A percentile compares a stretch with the other conserved stretches of the same genome.
These are phyloP conservation scores for Eupeodes corollae DNA, from an alignment of 1,140 invertebrate genomes.

Conservation along the genomic window DNA sequence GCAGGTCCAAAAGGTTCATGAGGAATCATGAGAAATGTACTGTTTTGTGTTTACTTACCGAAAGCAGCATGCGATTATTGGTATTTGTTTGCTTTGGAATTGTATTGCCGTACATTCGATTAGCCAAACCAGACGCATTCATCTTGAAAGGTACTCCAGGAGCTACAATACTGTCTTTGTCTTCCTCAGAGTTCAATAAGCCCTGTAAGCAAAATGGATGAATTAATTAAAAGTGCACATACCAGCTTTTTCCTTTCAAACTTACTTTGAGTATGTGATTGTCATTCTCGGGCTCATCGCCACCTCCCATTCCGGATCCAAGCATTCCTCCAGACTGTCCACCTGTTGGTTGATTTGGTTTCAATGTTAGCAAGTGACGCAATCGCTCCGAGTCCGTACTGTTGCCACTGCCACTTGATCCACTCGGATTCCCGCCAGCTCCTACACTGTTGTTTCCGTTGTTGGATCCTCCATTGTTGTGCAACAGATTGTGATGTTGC, in stretches of 20 bases:
- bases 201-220: constrained; percentile 41
- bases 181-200: constrained; percentile 70
- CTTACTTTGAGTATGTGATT: constrained; percentile 13
- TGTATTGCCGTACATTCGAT: constrained; percentile 5
- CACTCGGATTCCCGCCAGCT: constrained; percentile 12
- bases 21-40: no score
- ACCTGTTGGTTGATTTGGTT: constrained; percentile 22
- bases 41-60: constrained; percentile 42
- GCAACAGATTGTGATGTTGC: constrained; percentile 33
- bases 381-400: constrained; percentile 49
- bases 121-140: constrained; percentile 2
- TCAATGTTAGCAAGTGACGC: constrained; percentile 52
- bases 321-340: constrained; percentile 7
- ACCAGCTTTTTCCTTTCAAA: neutral
- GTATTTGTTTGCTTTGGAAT: constrained; percentile 28
- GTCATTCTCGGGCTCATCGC: constrained; percentile 38
- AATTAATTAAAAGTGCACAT: neutral
- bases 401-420: constrained; percentile 3
- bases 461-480: neutral
- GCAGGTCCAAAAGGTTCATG: neutral
- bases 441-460: constrained; percentile 10
- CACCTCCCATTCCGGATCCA: constrained; percentile 24
- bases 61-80: constrained; percentile 55
- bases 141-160: neutral
- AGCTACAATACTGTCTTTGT: constrained; percentile 45